Evolutionary conservation across 1,140 invertebrate genomes (phyloP), one percentile per base, ranked within the genome.

Genomic region (Rhagoletis zephyria): DNA sequence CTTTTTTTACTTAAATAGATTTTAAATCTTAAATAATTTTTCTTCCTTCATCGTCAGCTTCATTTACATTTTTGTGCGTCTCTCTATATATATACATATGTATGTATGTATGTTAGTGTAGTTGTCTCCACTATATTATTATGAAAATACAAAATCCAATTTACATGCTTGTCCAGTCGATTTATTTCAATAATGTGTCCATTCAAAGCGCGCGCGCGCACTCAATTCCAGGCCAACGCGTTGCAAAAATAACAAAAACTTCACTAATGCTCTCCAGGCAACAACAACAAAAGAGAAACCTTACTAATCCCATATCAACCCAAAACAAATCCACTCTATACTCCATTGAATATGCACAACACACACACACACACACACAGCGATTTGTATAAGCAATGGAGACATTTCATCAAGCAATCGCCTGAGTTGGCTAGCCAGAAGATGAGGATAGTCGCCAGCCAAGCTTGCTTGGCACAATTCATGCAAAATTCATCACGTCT

Each of bases 151-250:
- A 42, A 87, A 87, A 87, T 87, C 59, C 86, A 87, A 87, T 87
- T 87, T 87, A 77, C 67, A 87, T 87, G 70, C 65, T 87, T 87
- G 86, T 87, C 86, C 86, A 87, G 65, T 87, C 86, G 86, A 87
- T 87, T 87, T 87, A 77, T 87, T 87, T 87, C 67, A 87, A 87
- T 87, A 87, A 81, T 56, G 74, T 81, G 48, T 81, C 74, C 74
- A 81, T 81, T 81, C 48, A 81, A 81, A 56, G 74, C n/a, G 48
- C 74, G 74, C n/a, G 48, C 74, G 74, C 74, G 16, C 74, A 81
- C 19, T 56, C 74, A 81, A 81, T 81, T 81, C 45, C 74, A 81
- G 74, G 74, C 74, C 48, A 81, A 81, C 45, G 74, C 74, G 56
- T 81, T 56, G 45, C 74, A 74, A 74, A 14, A 74, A 74, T 42